Percentiles rank a stretch among this genome's conserved stretches.
Evolutionary conservation across 2,888 invertebrate genomes (phyloP).

Genomic region (Oscheius sp.): DNA sequence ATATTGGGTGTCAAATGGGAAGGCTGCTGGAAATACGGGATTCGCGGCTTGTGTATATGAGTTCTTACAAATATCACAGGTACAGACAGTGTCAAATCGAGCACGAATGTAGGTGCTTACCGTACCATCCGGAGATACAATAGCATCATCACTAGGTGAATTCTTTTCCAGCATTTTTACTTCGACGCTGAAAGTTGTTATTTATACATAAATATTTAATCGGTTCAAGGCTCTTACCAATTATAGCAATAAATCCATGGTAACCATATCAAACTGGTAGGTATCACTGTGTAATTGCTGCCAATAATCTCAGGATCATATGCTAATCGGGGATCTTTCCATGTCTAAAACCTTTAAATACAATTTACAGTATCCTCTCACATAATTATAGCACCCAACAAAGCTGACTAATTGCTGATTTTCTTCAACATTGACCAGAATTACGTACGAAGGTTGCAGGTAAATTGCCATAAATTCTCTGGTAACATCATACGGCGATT

Average conservation of each 20-base stretch:
- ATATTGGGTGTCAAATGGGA: constrained; percentile 17
- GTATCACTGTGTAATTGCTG: neutral
- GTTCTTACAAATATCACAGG: too few relatives aligned
- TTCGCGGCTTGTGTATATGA: neutral
- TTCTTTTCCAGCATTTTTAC: constrained; percentile 4
- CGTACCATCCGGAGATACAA: neutral
- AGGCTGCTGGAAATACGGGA: neutral
- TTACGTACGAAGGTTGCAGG: too few relatives aligned
- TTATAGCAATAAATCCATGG: neutral
- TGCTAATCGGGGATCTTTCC: neutral
- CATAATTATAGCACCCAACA: too few relatives aligned
- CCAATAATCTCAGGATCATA: neutral
- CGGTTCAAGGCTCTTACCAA: neutral
- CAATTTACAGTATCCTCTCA: too few relatives aligned
- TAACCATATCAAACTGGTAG: neutral
- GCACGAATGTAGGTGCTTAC: neutral
- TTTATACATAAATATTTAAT: too few relatives aligned
- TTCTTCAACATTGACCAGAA: too few relatives aligned
- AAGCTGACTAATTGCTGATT: too few relatives aligned
- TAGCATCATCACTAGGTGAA: neutral
- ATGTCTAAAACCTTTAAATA: neutral
- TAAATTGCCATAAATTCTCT: neutral
- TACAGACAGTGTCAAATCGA: constrained; percentile 13
- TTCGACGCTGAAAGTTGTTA: neutral
- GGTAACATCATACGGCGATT: neutral